Evolutionary conservation across 2,888 invertebrate genomes (phyloP), one percentile per base, ranked within the genome.

Genomic region (Dasypogon diadema): DNA sequence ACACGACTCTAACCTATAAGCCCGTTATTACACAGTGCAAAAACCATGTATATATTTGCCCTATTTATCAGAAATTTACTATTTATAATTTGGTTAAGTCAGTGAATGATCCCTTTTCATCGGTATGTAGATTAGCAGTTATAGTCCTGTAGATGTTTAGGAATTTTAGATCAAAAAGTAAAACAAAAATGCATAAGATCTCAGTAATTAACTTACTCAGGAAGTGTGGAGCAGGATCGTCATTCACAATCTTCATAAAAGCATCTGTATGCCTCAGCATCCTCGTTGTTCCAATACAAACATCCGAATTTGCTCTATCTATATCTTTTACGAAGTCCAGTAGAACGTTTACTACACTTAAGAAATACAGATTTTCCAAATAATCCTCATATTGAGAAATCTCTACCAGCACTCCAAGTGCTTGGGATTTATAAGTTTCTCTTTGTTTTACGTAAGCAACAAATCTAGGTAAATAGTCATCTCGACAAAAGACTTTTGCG

Each of bases 281-380:
- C 3, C 83, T 81, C 74, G 80, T 82, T 2, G 84, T 77, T 0
- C 83, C 84, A 82, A 60, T 1, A 2, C 56, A 48, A 16, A 74
- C 3, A 48, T 74, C 56, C 12, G 10, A 3, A 18, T 60, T 60
- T 24, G 60, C 46, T 2, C 2, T 3, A n/a, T 74, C 22, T n/a
- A 18, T 2, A 16, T 63, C 8, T 63, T 63, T 22, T 2, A 75
- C 1, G 18, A 54, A 63, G 14, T 58, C 48, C 1, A 58, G 5
- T 5, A 70, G 14, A 5, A 34, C n/a, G n/a, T 46, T 12, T 8
- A 48, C 30, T 16, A 48, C n/a, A 21, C 68, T 34, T 26, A 46
- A 3, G 24, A 30, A 24, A n/a, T 51, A 51, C 2, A 75, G 24
- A 5, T 34, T 22, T 2, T 75, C 72, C 12, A 58, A 51, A 14